phyloP scores from a whole-genome alignment of 2,797 vertebrate genomes.

The Microcaecilia unicolor region DNA sequence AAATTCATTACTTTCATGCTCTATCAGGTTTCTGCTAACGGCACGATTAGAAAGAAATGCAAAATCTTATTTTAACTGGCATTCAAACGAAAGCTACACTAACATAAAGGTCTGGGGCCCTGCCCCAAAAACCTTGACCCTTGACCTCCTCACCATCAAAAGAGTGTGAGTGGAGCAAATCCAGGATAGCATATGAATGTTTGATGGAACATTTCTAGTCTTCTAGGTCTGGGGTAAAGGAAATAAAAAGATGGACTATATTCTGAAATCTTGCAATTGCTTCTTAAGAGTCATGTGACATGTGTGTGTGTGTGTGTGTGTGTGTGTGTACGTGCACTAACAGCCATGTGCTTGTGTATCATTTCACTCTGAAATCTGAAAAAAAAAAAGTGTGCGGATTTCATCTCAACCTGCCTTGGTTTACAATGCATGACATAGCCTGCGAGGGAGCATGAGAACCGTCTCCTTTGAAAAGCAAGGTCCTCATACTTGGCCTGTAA shows the following conservation, averaged over 20 bases:
- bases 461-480: slow-evolving; percentile 86
- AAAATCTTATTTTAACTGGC: slow-evolving; percentile 54
- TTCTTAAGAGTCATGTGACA: slow-evolving; percentile 81
- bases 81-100: slow-evolving; percentile 34
- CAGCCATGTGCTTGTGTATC: slow-evolving; percentile 80
- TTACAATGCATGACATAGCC: slow-evolving; percentile 91
- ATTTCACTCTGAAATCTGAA: no score
- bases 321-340: no score
- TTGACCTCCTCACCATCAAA: slow-evolving; percentile 55
- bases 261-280: no score
- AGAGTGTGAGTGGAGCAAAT: slow-evolving; percentile 35
- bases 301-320: slow-evolving; percentile 51
- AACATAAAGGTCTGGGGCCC: slow-evolving; percentile 63
- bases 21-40: slow-evolving; percentile 34
- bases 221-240: no score
- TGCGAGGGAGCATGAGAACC: slow-evolving; percentile 94
- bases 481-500: slow-evolving; percentile 95
- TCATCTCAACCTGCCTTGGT: slow-evolving; percentile 74
- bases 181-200: slow-evolving; percentile 24
- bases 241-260: no score
- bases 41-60: slow-evolving; percentile 27
- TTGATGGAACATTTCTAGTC: no score
- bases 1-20: slow-evolving; percentile 36
- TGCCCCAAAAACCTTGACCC: slow-evolving; percentile 69
- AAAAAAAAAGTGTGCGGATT: slow-evolving; percentile 78